Conservation (phyloP, 2,797 vertebrate genomes). For the Gila robusta region DNA sequence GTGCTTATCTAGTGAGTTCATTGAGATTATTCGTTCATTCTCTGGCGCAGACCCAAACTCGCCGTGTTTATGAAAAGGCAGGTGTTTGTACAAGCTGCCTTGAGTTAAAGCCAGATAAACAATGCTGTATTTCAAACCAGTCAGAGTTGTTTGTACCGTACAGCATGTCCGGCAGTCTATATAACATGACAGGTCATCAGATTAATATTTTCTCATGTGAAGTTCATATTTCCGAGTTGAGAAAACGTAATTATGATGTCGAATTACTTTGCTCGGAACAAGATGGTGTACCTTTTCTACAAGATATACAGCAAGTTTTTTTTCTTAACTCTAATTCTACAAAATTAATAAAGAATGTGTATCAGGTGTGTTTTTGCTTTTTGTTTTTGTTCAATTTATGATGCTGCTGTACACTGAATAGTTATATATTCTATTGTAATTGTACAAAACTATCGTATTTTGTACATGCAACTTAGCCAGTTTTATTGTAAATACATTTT, state of each 20-base stretch:
- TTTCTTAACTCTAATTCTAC: neutral
- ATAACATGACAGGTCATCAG: neutral
- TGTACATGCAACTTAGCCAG: neutral
- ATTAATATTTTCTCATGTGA: neutral
- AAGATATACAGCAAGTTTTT: neutral
- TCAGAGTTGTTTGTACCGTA: neutral
- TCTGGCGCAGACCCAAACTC: constrained; percentile 4
- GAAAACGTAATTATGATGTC: neutral
- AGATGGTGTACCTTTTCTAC: neutral
- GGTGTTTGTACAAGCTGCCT: constrained; percentile 38
- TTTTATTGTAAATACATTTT: neutral
- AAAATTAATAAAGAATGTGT: neutral
- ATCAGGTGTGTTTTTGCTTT: neutral
- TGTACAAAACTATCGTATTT: neutral
- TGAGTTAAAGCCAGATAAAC: constrained; percentile 14
- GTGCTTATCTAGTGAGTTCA: constrained; percentile 39
- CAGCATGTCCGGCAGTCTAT: neutral
- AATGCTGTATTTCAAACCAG: constrained; percentile 18
- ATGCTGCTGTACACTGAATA: neutral
- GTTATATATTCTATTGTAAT: neutral
- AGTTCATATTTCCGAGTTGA: neutral
- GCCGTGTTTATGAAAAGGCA: constrained; percentile 16
- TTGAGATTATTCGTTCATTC: constrained; percentile 27
- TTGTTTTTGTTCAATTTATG: constrained; percentile 1
- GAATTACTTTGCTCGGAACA: neutral